Base-by-base conservation (phyloP, 2,888 invertebrate genomes). In the Ecliptopera silaceata region DNA sequence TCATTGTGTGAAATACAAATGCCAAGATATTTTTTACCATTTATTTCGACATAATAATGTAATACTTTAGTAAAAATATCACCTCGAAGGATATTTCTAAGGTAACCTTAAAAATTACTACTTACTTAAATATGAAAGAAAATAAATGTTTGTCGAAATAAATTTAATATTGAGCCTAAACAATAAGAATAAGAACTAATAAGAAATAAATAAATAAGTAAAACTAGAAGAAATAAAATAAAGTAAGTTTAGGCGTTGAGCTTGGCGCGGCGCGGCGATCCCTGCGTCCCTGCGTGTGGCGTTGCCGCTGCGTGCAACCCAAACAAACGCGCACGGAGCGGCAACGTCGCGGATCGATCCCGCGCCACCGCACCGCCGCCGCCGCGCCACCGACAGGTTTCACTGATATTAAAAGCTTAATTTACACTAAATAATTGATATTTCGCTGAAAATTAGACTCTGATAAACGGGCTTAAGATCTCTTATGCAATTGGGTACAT, bases 321-420 rank as follows among this genome's bases (percentile, higher is more conserved):
- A 90, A 88, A 89, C 88, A 88, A 87, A 82, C 82, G 77, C 72
- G 79, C 73, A 78, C 83, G 77, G 80, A 79, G 75, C 79, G 89
- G 86, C 89, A 88, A 88, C 89, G 75, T 65, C 84, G 88, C 88
- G 78, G 77, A 84, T 86, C 86, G 85, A 86, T 86, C 77, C 79
- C 76, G 68, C 69, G n/a, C n/a, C n/a, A n/a, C 70, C 22, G 36
- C 65, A 69, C 68, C 64, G 60, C 22, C 13, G 22, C 22, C 11
- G 6, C 13, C 11, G 20, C 26, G 41, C 41, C 15, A 22, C 75
- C 66, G 73, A 73, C 75, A 75, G 75, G 76, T 79, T 79, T 75
- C 71, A 71, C 83, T 74, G 75, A 77, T 79, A 79, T 74, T 82
- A 80, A 80, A 71, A 71, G 74, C 75, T 79, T 84, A 86, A 87